Evolutionary conservation across 53 echinoderm and acorn worm genomes (phyloP), one percentile per base, ranked within the genome.

Genomic region (Mesocentrotus franciscanus): DNA sequence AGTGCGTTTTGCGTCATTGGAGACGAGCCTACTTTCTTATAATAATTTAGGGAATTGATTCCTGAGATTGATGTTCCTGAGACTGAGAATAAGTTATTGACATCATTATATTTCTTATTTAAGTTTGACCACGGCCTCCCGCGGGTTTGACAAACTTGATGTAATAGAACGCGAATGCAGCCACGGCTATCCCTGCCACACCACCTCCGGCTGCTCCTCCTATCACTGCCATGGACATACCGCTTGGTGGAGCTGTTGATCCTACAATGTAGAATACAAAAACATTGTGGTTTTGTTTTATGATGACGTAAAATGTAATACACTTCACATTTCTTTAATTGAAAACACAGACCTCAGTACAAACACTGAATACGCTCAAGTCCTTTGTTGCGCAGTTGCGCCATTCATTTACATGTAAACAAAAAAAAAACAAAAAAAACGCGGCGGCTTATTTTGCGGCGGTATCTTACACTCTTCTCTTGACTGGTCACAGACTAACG

Each of bases 101-200:
- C 33, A 42, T 81, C 36, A 42, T 39, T 8, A 4, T 30, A 76
- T 30, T 32, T 14, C 34, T 20, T 81, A 6, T 16, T 81, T 81
- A 81, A 9, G 81, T 10, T 60, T 49, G 16, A 60, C 0, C 60
- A 60, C 60, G 11, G 15, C 60, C 60, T 60, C 60, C 60, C 90
- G 68, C 91, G 22, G 91, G 10, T 66, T 66, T 92, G 35, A 92
- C 92, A 34, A 92, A 61, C 70, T 92, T 92, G 32, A 92, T 39
- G 92, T 92, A 92, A 36, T 92, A 92, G 39, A 92, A 32, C 7
- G 62, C 92, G 24, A 66, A 16, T 1, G 61, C 92, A 17, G 56
- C 33, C 39, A 92, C 66, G 12, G 92, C 92, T 39, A 68, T 17
- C 17, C 62, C 92, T 12, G 26, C 92, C 26, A 62, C 34, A 20